phyloP scores from a whole-genome alignment of 1,140 invertebrate genomes.

The Oscheius sp. region DNA sequence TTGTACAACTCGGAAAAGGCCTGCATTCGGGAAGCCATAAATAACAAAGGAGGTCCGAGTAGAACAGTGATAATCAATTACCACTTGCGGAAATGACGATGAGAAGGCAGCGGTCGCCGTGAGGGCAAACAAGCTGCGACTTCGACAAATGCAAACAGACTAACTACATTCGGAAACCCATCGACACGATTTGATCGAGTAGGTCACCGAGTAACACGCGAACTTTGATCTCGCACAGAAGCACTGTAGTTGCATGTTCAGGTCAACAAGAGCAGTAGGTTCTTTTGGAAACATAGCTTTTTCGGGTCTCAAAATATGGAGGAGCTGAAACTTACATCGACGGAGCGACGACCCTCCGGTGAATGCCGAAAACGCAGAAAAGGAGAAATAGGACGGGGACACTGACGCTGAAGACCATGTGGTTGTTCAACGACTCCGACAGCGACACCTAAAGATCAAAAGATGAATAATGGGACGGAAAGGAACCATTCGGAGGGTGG shows the following conservation, averaged over 20 bases:
- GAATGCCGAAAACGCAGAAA: slow-evolving; percentile 84
- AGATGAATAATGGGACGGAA: background rate
- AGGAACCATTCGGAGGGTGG: slow-evolving; percentile 1
- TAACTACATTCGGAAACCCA: background rate
- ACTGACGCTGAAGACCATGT: slow-evolving; percentile 91
- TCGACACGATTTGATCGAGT: no score
- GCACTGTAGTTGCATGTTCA: no score
- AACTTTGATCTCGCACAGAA: no score
- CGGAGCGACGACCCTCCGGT: slow-evolving; percentile 89
- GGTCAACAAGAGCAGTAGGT: no score
- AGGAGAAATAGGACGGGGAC: slow-evolving; percentile 75
- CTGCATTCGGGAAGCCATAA: no score
- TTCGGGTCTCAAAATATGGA: no score
- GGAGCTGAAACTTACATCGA: slow-evolving; percentile 71
- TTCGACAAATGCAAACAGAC: background rate
- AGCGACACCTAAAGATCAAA: slow-evolving; percentile 70
- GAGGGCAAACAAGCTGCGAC: background rate
- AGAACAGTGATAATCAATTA: no score
- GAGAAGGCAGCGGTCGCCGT: background rate
- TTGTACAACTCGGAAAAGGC: no score
- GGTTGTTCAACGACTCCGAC: slow-evolving; percentile 84
- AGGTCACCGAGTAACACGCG: no score
- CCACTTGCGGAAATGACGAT: background rate
- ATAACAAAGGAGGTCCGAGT: no score
- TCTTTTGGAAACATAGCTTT: no score